Evolutionary conservation across 2,113 vertebrate species (phyloP).

Genomic region (Stegostoma tigrinum): DNA sequence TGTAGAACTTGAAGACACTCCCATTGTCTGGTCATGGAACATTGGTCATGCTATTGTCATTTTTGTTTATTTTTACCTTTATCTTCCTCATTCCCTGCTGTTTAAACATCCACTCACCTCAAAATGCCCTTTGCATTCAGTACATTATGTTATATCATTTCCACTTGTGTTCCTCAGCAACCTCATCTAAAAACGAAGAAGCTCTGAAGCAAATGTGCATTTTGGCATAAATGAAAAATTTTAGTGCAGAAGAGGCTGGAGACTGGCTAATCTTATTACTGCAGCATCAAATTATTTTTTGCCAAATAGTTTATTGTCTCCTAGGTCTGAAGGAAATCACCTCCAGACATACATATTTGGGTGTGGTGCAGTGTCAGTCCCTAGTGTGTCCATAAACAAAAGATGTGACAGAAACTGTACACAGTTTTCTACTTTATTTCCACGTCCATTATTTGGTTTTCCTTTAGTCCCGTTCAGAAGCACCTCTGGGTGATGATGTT

Average conservation of each 20-base stretch:
- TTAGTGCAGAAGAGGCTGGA: not conserved
- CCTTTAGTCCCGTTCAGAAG: not conserved
- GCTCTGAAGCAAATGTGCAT: not conserved
- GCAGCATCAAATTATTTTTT: not conserved
- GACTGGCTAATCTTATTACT: not conserved
- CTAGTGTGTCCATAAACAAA: not conserved
- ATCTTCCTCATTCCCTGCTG: constrained; percentile 9
- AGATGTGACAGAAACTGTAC: not conserved
- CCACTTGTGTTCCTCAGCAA: not conserved
- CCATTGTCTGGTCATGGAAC: constrained; percentile 4
- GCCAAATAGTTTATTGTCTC: not conserved
- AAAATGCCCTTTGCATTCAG: not conserved
- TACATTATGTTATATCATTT: not conserved
- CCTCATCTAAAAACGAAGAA: not conserved
- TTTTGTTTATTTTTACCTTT: constrained; percentile 1
- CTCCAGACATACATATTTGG: not conserved
- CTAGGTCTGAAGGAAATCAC: not conserved
- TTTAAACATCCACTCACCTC: constrained; percentile 3
- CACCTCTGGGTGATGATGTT: not conserved
- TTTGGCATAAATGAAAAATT: not conserved
- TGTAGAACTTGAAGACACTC: not conserved
- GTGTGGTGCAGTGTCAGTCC: not conserved
- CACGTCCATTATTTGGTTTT: not conserved
- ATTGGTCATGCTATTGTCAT: not conserved
- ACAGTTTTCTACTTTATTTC: not conserved